Percentiles rank a stretch among this genome's conserved stretches.
Evolutionary conservation across 2,797 vertebrate genomes (phyloP).

Genomic region (Urocyon cinereoargenteus): DNA sequence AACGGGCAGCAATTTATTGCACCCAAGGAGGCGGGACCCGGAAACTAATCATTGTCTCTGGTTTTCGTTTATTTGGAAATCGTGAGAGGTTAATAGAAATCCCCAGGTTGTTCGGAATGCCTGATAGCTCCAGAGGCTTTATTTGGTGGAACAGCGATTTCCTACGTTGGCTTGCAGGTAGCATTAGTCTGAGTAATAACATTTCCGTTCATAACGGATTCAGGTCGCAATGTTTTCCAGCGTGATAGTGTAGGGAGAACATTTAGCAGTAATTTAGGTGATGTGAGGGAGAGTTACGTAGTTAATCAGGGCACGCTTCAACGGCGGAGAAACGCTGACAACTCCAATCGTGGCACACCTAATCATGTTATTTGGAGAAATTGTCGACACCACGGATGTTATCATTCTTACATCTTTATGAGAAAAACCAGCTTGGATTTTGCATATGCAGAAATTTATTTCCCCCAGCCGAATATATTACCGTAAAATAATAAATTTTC

Average conservation of each 20-base stretch:
- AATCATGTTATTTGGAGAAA: conserved; percentile 63
- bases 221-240: neutral
- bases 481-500: neutral
- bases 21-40: neutral
- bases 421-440: conserved; percentile 51
- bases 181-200: neutral
- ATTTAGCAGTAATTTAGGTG: conserved; percentile 36
- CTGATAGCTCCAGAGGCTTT: neutral
- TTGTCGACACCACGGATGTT: neutral
- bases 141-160: neutral
- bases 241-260: neutral
- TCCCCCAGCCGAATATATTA: conserved; percentile 8
- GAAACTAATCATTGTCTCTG: neutral
- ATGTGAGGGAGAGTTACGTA: neutral
- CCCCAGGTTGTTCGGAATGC: fast-evolving
- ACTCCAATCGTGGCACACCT: neutral
- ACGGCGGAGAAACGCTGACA: conserved; percentile 34
- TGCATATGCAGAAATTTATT: conserved; percentile 58
- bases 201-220: neutral
- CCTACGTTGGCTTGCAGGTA: neutral
- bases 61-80: neutral
- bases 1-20: neutral
- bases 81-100: neutral
- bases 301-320: conserved; percentile 44
- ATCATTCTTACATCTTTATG: conserved; percentile 42